Evolutionary conservation across 2,797 vertebrate species (phyloP).

Genomic region (Crenuchus spilurus): DNA sequence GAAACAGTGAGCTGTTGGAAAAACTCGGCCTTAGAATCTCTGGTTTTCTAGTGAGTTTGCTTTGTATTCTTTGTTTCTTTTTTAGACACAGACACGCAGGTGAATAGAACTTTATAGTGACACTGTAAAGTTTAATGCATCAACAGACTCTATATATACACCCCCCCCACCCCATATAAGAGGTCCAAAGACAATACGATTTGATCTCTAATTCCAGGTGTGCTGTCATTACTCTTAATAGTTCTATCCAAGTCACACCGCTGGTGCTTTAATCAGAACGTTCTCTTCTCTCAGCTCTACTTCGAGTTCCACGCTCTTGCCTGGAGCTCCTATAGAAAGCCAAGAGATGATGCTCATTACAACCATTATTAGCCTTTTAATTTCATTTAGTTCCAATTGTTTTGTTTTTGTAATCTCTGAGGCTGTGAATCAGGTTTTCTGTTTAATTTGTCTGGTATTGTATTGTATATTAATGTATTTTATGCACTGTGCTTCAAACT

Average conservation of each 20-base stretch:
- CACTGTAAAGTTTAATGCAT: neutral
- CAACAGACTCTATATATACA: neutral
- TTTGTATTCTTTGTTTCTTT: neutral
- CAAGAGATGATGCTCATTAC: constrained; percentile 15
- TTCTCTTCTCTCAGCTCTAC: neutral
- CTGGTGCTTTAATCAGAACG: constrained; percentile 39
- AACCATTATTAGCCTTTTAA: constrained; percentile 39
- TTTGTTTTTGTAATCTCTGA: constrained; percentile 61
- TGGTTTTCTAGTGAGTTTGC: neutral
- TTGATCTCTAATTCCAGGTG: neutral
- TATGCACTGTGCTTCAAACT: constrained; percentile 86
- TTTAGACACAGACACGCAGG: neutral
- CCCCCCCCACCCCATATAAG: neutral
- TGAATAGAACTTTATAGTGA: neutral
- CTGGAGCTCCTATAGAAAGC: neutral
- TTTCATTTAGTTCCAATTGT: constrained; percentile 26
- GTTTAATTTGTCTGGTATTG: constrained; percentile 61
- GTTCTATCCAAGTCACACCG: neutral
- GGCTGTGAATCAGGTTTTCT: constrained; percentile 84
- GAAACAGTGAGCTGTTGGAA: constrained; percentile 40
- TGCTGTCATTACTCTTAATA: neutral
- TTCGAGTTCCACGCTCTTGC: neutral
- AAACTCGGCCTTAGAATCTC: constrained; percentile 26
- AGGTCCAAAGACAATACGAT: neutral
- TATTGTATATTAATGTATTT: constrained; percentile 71